Percentiles rank a stretch among this genome's conserved stretches.
phyloP scores from a whole-genome alignment of 2,888 invertebrate species.

The Tiliacea citrago region DNA sequence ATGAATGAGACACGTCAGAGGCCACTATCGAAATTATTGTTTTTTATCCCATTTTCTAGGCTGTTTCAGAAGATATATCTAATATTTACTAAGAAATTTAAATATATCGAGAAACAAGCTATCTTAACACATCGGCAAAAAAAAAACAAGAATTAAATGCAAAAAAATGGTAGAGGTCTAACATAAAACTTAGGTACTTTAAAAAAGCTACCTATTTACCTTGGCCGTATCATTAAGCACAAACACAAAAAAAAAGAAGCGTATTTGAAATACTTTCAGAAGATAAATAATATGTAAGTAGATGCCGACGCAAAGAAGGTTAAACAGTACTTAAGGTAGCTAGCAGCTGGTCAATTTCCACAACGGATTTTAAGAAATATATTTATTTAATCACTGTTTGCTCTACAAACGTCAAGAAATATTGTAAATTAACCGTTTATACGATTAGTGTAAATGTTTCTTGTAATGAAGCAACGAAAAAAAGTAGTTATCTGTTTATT shows the following conservation, averaged over 20 bases:
- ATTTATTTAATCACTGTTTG: slow-evolving; percentile 29
- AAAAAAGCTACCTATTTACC: not conserved
- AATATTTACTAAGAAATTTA: not conserved
- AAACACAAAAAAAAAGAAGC: not conserved
- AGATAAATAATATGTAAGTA: not conserved
- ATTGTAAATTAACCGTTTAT: not conserved
- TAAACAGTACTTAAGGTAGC: not conserved
- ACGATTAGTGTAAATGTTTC: not conserved
- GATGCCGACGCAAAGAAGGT: too few relatives aligned
- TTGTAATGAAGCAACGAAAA: not conserved
- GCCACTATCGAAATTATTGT: not conserved
- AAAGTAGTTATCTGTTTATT: too few relatives aligned
- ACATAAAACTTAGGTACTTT: too few relatives aligned
- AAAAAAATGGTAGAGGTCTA: not conserved
- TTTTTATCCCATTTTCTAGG: not conserved
- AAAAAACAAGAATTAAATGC: not conserved
- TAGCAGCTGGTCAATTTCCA: slow-evolving; percentile 3
- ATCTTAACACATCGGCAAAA: not conserved
- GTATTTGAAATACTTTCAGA: not conserved
- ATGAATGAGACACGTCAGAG: too few relatives aligned
- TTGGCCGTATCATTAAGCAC: not conserved
- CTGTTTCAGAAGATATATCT: not conserved
- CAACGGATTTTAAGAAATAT: slow-evolving; percentile 15
- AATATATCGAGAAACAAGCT: not conserved
- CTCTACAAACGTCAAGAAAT: not conserved